Evolutionary conservation across 2,797 vertebrate genomes (phyloP).

Genomic region (Peromyscus attwateri): DNA sequence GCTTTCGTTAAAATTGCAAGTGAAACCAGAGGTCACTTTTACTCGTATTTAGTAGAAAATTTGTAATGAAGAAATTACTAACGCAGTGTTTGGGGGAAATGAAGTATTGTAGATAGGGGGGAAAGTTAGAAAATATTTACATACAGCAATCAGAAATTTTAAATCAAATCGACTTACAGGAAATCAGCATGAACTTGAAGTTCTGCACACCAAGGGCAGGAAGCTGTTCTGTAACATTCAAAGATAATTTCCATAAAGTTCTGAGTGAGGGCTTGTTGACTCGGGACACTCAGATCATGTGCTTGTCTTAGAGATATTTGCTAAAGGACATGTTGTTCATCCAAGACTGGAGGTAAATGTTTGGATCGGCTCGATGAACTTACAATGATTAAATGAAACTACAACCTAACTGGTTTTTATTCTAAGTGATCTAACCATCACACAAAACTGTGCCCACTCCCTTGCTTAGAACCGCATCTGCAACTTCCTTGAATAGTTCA

Average conservation of each 20-base stretch:
- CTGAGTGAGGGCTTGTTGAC: background rate
- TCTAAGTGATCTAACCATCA: background rate
- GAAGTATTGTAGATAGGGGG: background rate
- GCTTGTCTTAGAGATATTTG: background rate
- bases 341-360: slow-evolving; percentile 37
- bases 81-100: slow-evolving; percentile 3
- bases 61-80: slow-evolving; percentile 35
- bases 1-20: slow-evolving; percentile 32
- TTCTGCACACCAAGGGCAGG: slow-evolving; percentile 39
- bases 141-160: slow-evolving; percentile 23
- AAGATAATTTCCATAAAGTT: slow-evolving; percentile 52
- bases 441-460: background rate
- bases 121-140: slow-evolving; percentile 59
- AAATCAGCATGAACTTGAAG: slow-evolving; percentile 32
- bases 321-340: slow-evolving; percentile 30
- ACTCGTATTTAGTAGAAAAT: slow-evolving; percentile 60
- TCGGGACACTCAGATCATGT: background rate
- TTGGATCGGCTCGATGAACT: slow-evolving; percentile 12
- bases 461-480: background rate
- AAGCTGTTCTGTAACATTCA: slow-evolving; percentile 45
- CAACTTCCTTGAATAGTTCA: background rate
- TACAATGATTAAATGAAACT: slow-evolving; percentile 10
- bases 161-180: slow-evolving; percentile 45
- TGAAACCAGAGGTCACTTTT: slow-evolving; percentile 38
- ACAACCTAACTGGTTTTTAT: background rate